Evolutionary conservation across 1,140 invertebrate species (phyloP).

Genomic region (Melipona quadrifasciata): DNA sequence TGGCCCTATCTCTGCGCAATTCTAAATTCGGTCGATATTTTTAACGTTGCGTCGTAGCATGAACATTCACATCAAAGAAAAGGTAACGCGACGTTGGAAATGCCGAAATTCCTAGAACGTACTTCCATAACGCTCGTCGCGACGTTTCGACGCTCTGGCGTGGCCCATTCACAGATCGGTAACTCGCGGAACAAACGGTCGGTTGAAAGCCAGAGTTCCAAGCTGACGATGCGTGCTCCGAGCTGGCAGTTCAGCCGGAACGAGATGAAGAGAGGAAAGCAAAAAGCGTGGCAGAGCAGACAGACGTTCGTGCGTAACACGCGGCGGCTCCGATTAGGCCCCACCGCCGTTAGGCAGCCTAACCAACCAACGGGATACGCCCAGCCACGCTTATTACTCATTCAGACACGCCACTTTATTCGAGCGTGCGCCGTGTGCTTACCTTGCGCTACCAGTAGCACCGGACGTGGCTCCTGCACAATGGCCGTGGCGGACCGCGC

Average conservation of each 20-base stretch:
- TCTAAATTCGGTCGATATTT: too few species aligned
- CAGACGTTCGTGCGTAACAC: conserved; percentile 73
- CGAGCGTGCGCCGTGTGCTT: conserved; percentile 66
- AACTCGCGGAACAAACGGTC: too few species aligned
- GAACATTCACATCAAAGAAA: too few species aligned
- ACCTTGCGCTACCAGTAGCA: conserved; percentile 68
- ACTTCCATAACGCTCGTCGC: too few species aligned
- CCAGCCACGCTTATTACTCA: conserved; percentile 78
- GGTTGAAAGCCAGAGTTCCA: too few species aligned
- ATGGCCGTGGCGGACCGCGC: conserved; percentile 52
- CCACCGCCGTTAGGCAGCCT: conserved; percentile 75
- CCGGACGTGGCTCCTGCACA: conserved; percentile 50
- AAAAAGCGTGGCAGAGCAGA: conserved; percentile 46
- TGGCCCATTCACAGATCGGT: too few species aligned
- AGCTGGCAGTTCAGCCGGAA: not conserved
- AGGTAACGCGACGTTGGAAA: too few species aligned
- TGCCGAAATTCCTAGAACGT: too few species aligned
- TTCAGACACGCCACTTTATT: conserved; percentile 79
- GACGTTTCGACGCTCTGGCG: too few species aligned
- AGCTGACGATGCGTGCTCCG: not conserved
- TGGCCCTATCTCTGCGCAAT: too few species aligned
- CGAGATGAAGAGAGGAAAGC: conserved; percentile 19
- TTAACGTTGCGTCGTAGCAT: too few species aligned
- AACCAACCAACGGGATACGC: conserved; percentile 78
- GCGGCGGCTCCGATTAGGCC: conserved; percentile 77